Evolutionary conservation across 2,113 vertebrate species (phyloP), one percentile per base, ranked within the genome.

Genomic region (Anhinga anhinga): DNA sequence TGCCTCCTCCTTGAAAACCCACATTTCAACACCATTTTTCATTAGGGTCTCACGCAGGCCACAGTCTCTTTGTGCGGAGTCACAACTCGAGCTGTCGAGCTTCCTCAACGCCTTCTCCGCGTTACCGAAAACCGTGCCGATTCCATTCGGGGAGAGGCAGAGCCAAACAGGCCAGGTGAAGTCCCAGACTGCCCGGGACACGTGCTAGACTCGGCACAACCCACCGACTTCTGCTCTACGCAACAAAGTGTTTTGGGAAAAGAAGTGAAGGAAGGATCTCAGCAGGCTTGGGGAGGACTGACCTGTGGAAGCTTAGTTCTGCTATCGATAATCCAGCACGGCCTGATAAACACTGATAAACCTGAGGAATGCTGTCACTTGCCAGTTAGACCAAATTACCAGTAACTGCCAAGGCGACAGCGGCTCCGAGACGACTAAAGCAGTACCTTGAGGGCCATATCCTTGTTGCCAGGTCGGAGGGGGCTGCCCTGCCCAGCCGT

Each of bases 401-500:
- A 15, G 29, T 0, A 16, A 42, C n/a, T n/a, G 73, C 3, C 4
- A 25, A 56, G 49, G 22, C 13, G 7, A 26, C 25, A 18, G 32
- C 0, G 19, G 22, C 34, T 9, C 9, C 0, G 5, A 18, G 49
- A 18, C 2, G 6, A 16, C 17, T 3, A 5, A n/a, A 34, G 45
- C 45, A 5, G 71, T 98, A 99, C 99, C 99, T 99, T 99, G 99
- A 55, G 99, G 99, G 96, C 99, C 99, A 1, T 99, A 99, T 66
- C 99, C 98, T 97, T 99, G 99, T 59, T 99, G 99, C 99, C 99
- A 99, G 94, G 98, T 98, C 36, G 99, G 99, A 49, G 99, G 99
- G 92, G 99, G 99, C 96, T 99, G 99, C 88, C 99, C 98, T 85
- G 99, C 98, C 99, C 99, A 99, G 98, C 99, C 99, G 59, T 99